phyloP scores from a whole-genome alignment of 2,113 vertebrate genomes.

The Nasalis larvatus region DNA sequence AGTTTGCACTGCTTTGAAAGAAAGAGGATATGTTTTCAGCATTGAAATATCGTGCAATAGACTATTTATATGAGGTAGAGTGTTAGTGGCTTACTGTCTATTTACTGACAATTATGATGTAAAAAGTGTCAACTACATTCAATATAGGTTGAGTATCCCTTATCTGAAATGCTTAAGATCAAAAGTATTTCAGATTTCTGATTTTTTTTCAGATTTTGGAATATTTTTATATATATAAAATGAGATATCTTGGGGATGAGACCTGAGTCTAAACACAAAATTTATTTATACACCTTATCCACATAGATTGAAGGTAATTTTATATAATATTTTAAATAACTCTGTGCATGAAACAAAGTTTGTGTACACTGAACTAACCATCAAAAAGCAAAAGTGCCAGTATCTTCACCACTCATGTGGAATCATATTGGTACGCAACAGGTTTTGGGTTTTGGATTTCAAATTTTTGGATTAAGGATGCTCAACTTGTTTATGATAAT shows the following conservation, averaged over 20 bases:
- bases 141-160: neutral
- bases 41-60: conserved; percentile 83
- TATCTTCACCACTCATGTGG: neutral
- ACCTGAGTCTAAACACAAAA: neutral
- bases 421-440: neutral
- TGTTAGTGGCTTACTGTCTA: conserved; percentile 52
- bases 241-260: neutral
- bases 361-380: neutral
- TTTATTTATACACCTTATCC: neutral
- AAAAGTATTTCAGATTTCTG: neutral
- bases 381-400: neutral
- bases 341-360: neutral
- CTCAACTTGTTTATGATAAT: neutral
- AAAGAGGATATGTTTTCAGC: conserved; percentile 82
- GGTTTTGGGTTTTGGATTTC: neutral
- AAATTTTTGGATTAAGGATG: neutral
- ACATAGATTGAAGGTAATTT: neutral
- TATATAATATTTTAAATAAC: neutral
- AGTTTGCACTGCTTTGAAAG: conserved; percentile 56
- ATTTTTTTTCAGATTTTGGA: neutral
- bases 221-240: neutral
- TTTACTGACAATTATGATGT: conserved; percentile 31
- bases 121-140: neutral
- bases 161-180: neutral
- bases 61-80: conserved; percentile 88